Percentiles rank a stretch among this genome's conserved stretches.
Conservation (phyloP, 2,888 invertebrate genomes). For the Eumerus sabulonum region DNA sequence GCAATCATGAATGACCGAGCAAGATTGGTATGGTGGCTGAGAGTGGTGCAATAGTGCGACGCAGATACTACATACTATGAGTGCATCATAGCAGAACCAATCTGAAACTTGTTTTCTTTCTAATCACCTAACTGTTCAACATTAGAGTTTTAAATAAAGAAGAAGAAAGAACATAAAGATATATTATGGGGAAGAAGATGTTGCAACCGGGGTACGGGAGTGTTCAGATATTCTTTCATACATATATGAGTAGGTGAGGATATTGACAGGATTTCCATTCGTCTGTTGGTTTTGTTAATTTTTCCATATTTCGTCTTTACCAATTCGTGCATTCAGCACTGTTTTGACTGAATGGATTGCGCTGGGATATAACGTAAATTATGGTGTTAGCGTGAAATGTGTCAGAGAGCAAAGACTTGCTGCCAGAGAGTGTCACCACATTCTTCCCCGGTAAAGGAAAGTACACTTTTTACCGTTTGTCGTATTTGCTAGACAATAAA, state of each 20-base stretch:
- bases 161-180: too few species aligned
- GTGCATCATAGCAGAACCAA: slow-evolving; percentile 18
- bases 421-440: slow-evolving; percentile 45
- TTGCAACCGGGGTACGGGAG: not conserved
- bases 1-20: slow-evolving; percentile 67
- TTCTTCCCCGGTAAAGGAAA: slow-evolving; percentile 48
- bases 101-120: slow-evolving; percentile 67
- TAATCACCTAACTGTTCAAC: slow-evolving; percentile 67
- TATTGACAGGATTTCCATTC: not conserved
- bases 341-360: too few species aligned
- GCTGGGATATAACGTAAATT: slow-evolving; percentile 22
- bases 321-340: too few species aligned
- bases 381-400: slow-evolving; percentile 33
- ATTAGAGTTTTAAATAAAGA: too few species aligned
- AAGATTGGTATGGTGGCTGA: slow-evolving; percentile 43
- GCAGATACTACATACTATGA: not conserved
- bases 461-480: slow-evolving; percentile 42
- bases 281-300: too few species aligned
- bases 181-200: not conserved
- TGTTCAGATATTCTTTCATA: not conserved
- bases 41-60: not conserved
- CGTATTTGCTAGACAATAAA: slow-evolving; percentile 44
- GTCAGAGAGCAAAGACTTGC: slow-evolving; percentile 26
- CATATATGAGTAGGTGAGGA: not conserved
- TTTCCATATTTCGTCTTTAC: too few species aligned